Conservation (phyloP, 2,888 invertebrate genomes). For the Agrotis segetum region DNA sequence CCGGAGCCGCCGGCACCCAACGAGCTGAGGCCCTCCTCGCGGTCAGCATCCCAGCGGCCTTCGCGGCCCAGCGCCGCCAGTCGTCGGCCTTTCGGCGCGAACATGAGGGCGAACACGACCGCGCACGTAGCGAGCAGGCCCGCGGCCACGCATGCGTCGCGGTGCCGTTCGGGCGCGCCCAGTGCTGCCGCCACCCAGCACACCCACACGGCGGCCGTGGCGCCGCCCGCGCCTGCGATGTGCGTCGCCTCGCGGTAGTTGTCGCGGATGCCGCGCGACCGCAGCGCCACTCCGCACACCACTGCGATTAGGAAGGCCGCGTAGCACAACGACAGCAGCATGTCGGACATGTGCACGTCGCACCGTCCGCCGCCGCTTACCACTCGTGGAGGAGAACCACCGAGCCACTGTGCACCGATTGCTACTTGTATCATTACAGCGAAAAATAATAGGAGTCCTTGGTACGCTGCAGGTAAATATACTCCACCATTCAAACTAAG, state of each 20-base stretch:
- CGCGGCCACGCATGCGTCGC: slow-evolving; percentile 97
- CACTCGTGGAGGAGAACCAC: slow-evolving; percentile 93
- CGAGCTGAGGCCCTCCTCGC: slow-evolving; percentile 96
- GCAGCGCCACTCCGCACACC: slow-evolving; percentile 95
- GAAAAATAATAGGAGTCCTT: slow-evolving; percentile 96
- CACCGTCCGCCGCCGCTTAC: slow-evolving; percentile 86
- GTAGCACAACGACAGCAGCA: slow-evolving; percentile 95
- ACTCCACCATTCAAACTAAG: slow-evolving; percentile 97
- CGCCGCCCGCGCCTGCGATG: slow-evolving; percentile 96
- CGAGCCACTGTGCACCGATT: slow-evolving; percentile 96
- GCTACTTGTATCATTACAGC: slow-evolving; percentile 97
- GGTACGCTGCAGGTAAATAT: slow-evolving; percentile 97
- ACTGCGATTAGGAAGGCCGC: slow-evolving; percentile 96
- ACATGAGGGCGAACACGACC: slow-evolving; percentile 97
- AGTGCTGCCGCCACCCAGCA: slow-evolving; percentile 96
- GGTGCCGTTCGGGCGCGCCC: slow-evolving; percentile 94
- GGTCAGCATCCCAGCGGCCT: slow-evolving; percentile 95
- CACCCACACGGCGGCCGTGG: slow-evolving; percentile 96
- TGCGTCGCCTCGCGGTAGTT: slow-evolving; percentile 98
- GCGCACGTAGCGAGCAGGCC: slow-evolving; percentile 96
- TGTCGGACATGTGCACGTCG: slow-evolving; percentile 93
- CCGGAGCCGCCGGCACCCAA: slow-evolving; percentile 94
- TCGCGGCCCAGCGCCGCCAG: slow-evolving; percentile 98
- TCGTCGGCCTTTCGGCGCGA: slow-evolving; percentile 97
- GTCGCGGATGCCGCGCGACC: slow-evolving; percentile 97